phyloP scores from a whole-genome alignment of 2,888 invertebrate genomes.

The Pseudolycoriella hygida region DNA sequence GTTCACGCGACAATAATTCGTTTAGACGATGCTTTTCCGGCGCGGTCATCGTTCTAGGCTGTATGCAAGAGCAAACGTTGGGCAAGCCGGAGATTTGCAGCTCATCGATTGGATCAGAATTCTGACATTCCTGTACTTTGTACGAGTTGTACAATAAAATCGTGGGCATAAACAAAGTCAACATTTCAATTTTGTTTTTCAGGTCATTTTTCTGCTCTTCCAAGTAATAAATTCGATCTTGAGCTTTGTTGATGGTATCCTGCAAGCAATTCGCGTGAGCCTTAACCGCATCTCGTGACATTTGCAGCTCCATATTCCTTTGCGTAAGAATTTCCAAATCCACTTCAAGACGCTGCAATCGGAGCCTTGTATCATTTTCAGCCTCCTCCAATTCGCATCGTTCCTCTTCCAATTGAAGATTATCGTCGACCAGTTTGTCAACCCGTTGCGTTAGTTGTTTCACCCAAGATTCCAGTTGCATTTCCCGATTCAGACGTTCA shows the following conservation, averaged over 20 bases:
- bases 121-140: constrained; percentile 16
- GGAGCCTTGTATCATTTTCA: constrained; percentile 46
- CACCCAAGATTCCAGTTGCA: constrained; percentile 32
- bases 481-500: constrained; percentile 43
- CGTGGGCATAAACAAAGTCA: constrained; percentile 44
- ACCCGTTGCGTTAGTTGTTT: constrained; percentile 32
- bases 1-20: constrained; percentile 11
- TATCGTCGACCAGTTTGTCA: constrained; percentile 40
- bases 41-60: background rate
- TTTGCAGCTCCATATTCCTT: constrained; percentile 33
- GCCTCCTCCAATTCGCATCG: constrained; percentile 58
- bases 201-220: constrained; percentile 35
- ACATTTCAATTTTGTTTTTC: constrained; percentile 33
- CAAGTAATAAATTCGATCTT: constrained; percentile 33
- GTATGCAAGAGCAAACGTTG: background rate
- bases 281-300: constrained; percentile 38
- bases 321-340: constrained; percentile 38
- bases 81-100: background rate
- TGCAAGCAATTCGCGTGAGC: constrained; percentile 30
- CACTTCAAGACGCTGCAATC: constrained; percentile 36
- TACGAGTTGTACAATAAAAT: constrained; percentile 42
- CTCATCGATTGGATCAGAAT: background rate
- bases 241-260: constrained; percentile 34
- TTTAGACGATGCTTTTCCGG: constrained; percentile 9
- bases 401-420: constrained; percentile 48